Conservation (phyloP, 1,140 invertebrate species). For the Condylostylus longicornis region DNA sequence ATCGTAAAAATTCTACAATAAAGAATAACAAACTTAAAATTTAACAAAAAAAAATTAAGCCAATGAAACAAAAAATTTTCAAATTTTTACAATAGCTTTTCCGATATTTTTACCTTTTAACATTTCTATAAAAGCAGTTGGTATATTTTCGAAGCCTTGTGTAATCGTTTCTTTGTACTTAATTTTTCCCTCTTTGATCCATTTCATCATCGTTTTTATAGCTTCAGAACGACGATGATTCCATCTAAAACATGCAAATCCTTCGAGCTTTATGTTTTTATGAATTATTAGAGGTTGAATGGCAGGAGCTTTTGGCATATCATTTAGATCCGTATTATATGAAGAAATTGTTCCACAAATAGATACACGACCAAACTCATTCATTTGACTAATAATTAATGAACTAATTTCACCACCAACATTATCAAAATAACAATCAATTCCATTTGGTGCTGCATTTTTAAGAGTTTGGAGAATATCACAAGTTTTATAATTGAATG, state of each 20-base stretch:
- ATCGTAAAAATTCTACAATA: no score
- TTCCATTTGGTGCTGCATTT: conserved; percentile 46
- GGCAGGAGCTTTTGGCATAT: conserved; percentile 19
- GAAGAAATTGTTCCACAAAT: conserved; percentile 49
- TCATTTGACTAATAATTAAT: conserved; percentile 45
- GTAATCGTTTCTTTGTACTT: conserved; percentile 43
- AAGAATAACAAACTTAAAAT: no score
- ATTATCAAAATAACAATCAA: conserved; percentile 63
- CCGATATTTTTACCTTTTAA: conserved; percentile 45
- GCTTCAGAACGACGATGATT: conserved; percentile 36
- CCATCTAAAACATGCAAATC: conserved; percentile 40
- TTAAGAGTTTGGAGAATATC: conserved; percentile 39
- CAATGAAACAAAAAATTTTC: no score
- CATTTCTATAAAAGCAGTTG: conserved; percentile 44
- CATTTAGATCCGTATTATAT: conserved; percentile 34
- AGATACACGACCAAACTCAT: conserved; percentile 40
- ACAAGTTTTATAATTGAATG: conserved; percentile 54
- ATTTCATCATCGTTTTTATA: conserved; percentile 40
- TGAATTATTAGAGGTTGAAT: conserved; percentile 37
- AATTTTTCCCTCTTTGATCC: conserved; percentile 42
- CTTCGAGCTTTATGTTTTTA: conserved; percentile 43
- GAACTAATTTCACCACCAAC: conserved; percentile 52
- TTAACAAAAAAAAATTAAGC: no score
- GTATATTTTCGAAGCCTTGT: conserved; percentile 49
- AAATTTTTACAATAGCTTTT: conserved; percentile 44